Percentiles rank a stretch among this genome's conserved stretches.
Evolutionary conservation across 2,797 vertebrate genomes (phyloP).

Genomic region (Furcifer pardalis): DNA sequence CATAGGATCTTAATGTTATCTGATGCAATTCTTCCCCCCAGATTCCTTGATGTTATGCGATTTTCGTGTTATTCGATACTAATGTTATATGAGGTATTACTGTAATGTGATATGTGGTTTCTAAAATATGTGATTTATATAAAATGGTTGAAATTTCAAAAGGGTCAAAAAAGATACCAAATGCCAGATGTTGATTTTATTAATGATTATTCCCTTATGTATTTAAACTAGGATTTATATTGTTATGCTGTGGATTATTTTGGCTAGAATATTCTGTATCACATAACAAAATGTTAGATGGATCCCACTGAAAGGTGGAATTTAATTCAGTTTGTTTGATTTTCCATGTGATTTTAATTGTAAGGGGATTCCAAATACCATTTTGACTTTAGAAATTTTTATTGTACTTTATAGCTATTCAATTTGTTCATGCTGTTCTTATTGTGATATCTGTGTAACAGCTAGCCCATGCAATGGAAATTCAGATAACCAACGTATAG

Average conservation of each 20-base stretch:
- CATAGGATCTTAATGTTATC: too few relatives aligned
- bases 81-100: too few relatives aligned
- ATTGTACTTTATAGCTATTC: neutral
- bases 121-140: conserved; percentile 19
- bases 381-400: neutral
- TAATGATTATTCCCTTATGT: neutral
- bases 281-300: neutral
- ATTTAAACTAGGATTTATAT: neutral
- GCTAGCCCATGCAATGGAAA: neutral
- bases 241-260: neutral
- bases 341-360: too few relatives aligned
- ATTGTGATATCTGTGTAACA: neutral
- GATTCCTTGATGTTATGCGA: too few relatives aligned
- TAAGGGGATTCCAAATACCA: neutral
- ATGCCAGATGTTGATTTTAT: neutral
- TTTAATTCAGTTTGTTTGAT: too few relatives aligned
- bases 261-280: neutral
- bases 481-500: neutral
- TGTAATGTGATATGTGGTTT: too few relatives aligned
- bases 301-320: neutral
- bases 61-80: too few relatives aligned
- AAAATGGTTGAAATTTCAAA: neutral
- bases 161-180: neutral
- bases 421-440: neutral
- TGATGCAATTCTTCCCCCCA: too few relatives aligned